phyloP scores from a whole-genome alignment of 2,113 vertebrate genomes.

The Neolamprologus hecqui region DNA sequence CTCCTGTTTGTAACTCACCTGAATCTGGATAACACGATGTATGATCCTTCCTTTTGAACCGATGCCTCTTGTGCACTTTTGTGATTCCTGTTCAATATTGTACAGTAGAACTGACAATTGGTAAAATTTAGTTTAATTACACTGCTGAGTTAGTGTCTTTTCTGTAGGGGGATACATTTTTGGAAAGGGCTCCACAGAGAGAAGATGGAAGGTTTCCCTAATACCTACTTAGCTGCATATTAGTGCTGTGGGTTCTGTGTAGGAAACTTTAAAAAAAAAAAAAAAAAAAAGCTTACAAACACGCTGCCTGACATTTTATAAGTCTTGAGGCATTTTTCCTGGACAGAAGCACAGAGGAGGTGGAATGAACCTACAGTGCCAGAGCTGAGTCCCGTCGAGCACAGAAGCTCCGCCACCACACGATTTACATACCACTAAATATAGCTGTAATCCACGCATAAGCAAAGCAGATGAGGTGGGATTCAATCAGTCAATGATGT shows the following conservation, averaged over 20 bases:
- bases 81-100: conserved; percentile 82
- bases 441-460: conserved; percentile 13
- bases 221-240: not conserved
- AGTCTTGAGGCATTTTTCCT: not conserved
- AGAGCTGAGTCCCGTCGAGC: not conserved
- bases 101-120: conserved; percentile 78
- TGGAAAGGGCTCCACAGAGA: not conserved
- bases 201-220: not conserved
- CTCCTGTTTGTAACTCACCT: conserved; percentile 15
- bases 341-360: conserved; percentile 14
- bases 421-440: conserved; percentile 28
- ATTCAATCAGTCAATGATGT: not conserved
- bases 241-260: not conserved
- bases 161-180: not conserved
- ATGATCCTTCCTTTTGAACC: conserved; percentile 49
- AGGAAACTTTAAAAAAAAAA: not conserved
- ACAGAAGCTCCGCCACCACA: conserved; percentile 15
- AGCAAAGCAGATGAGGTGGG: not conserved
- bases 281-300: not conserved
- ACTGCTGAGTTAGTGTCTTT: conserved; percentile 46
- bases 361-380: not conserved
- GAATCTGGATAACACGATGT: conserved; percentile 12
- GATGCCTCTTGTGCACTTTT: conserved; percentile 70
- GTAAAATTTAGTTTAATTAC: conserved; percentile 87
- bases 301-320: not conserved